Evolutionary conservation across 2,113 vertebrate species (phyloP).

Genomic region (Albula goreensis): DNA sequence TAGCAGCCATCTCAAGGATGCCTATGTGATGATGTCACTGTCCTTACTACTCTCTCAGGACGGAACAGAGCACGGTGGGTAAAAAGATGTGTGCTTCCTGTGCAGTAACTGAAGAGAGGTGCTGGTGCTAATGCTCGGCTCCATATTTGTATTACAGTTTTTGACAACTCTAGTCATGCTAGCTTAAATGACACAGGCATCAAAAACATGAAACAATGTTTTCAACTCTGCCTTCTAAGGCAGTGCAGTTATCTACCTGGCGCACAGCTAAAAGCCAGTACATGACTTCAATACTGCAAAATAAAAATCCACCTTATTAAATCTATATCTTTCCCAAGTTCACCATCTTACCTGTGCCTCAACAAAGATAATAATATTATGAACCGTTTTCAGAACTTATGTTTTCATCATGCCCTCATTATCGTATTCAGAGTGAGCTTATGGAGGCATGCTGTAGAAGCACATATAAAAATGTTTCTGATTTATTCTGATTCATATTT

Average conservation of each 20-base stretch:
- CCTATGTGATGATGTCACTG: not conserved
- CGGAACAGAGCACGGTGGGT: not conserved
- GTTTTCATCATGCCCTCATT: not conserved
- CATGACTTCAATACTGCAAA: no score
- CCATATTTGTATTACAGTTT: not conserved
- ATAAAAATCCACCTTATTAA: no score
- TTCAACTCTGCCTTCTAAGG: not conserved
- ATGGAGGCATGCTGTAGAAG: not conserved
- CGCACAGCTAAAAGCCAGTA: not conserved
- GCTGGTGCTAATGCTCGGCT: no score
- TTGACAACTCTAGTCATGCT: not conserved
- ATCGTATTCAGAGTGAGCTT: not conserved
- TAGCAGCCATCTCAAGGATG: not conserved
- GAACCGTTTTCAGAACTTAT: no score
- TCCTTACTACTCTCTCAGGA: not conserved
- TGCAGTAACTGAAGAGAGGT: not conserved
- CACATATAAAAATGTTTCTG: not conserved
- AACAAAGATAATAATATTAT: no score
- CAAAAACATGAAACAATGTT: not conserved
- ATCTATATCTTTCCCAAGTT: no score
- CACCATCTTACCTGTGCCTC: no score
- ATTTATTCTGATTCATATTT: not conserved
- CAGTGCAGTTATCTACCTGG: not conserved
- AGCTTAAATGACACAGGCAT: no score
- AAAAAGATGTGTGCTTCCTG: not conserved